phyloP scores from a whole-genome alignment of 2,888 invertebrate genomes.

The Chromoteleia sp. region DNA sequence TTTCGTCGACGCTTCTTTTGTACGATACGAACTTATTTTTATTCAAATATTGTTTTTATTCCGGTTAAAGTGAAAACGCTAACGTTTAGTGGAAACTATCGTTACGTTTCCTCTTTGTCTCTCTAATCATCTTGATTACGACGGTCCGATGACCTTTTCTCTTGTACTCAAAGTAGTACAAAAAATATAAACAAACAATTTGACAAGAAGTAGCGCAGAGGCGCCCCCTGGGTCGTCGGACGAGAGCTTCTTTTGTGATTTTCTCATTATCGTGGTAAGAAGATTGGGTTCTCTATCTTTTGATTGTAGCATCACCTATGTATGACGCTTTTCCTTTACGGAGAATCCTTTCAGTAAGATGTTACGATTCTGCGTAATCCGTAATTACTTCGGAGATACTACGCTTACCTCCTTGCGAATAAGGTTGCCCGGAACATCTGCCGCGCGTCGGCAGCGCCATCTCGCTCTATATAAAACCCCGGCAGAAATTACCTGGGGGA shows the following conservation, averaged over 20 bases:
- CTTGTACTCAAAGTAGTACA: not conserved
- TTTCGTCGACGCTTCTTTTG: too few species aligned
- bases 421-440: constrained; percentile 56
- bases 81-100: too few species aligned
- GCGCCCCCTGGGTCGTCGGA: constrained; percentile 15
- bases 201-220: not conserved
- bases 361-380: constrained; percentile 65
- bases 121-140: too few species aligned
- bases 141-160: too few species aligned
- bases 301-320: constrained; percentile 59
- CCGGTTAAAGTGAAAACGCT: too few species aligned
- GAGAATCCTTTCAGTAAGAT: constrained; percentile 55
- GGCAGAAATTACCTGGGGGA: constrained; percentile 72
- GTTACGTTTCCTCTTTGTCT: too few species aligned
- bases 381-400: constrained; percentile 64
- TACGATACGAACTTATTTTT: too few species aligned
- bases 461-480: constrained; percentile 30
- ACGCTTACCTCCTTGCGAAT: constrained; percentile 55
- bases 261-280: constrained; percentile 75
- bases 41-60: too few species aligned
- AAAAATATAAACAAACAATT: not conserved
- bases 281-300: constrained; percentile 53
- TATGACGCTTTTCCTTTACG: constrained; percentile 54
- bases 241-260: constrained; percentile 74
- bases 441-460: constrained; percentile 25